Evolutionary conservation across 2,888 invertebrate genomes (phyloP).

Genomic region (Drosophila melanocephala): DNA sequence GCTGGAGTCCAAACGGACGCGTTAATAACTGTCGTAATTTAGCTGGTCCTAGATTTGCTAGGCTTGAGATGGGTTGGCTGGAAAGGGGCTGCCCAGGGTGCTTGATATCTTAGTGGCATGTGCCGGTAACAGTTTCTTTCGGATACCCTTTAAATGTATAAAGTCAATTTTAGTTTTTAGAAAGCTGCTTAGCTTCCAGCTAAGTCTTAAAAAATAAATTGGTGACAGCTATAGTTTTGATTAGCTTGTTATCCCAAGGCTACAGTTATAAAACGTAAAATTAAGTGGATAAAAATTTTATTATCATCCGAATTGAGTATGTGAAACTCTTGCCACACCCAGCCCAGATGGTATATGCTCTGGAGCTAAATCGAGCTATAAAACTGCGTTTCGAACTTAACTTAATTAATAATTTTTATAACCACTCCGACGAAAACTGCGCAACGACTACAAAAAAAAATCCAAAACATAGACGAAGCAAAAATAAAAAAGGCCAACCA

Average conservation of each 20-base stretch:
- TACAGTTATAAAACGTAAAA: conserved; percentile 6
- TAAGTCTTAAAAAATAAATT: background rate
- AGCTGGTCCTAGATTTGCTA: background rate
- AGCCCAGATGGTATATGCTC: background rate
- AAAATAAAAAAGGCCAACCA: conserved; percentile 52
- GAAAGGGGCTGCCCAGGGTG: background rate
- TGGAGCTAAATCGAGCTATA: conserved; percentile 30
- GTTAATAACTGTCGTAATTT: background rate
- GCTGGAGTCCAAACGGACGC: background rate
- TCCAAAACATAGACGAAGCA: conserved; percentile 21
- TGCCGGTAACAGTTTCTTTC: background rate
- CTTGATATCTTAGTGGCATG: background rate
- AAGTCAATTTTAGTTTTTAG: background rate
- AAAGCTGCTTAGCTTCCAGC: background rate
- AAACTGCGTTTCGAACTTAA: conserved; percentile 65
- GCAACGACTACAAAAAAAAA: conserved; percentile 24
- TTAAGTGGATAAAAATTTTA: conserved; percentile 1
- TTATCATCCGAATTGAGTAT: background rate
- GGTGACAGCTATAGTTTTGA: background rate
- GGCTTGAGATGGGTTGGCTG: background rate
- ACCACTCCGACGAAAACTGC: conserved; percentile 21
- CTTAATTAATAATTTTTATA: conserved; percentile 70
- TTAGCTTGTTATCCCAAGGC: background rate
- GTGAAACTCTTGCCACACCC: conserved; percentile 14
- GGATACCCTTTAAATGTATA: background rate